Conservation (phyloP, 2,888 invertebrate genomes). For the Brachypalpus laphriformis region DNA sequence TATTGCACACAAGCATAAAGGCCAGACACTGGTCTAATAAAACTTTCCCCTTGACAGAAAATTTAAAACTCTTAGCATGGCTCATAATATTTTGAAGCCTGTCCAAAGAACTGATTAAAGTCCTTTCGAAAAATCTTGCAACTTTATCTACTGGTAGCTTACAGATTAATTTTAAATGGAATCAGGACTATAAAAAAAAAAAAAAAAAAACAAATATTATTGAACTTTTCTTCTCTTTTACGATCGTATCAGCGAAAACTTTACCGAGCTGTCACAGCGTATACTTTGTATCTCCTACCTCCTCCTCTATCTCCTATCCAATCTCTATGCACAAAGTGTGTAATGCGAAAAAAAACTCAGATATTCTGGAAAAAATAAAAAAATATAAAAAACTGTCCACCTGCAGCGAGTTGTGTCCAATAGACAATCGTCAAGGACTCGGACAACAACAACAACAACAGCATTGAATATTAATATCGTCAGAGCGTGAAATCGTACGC, state of each 20-base stretch:
- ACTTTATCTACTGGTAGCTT: too few relatives aligned
- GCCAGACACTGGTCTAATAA: too few relatives aligned
- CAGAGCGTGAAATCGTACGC: conserved; percentile 53
- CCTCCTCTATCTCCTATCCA: background rate
- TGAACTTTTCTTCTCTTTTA: too few relatives aligned
- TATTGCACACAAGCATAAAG: too few relatives aligned
- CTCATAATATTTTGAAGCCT: too few relatives aligned
- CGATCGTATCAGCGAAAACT: background rate
- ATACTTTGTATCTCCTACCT: background rate
- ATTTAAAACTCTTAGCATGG: too few relatives aligned
- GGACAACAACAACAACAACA: conserved; percentile 21
- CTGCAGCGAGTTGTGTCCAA: conserved; percentile 17
- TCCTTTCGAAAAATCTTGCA: too few relatives aligned
- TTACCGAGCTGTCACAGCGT: background rate
- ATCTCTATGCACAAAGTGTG: background rate
- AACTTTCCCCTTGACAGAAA: too few relatives aligned
- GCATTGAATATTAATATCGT: conserved; percentile 34
- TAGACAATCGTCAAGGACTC: conserved; percentile 38
- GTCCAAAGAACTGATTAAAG: too few relatives aligned
- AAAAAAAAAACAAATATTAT: too few relatives aligned
- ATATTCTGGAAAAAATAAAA: background rate
- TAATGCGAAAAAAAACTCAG: background rate
- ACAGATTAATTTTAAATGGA: too few relatives aligned
- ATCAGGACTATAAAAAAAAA: too few relatives aligned
- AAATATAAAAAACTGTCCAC: background rate